Evolutionary conservation across 2,888 invertebrate species (phyloP), one percentile per base, ranked within the genome.

Genomic region (Diaperis boleti): DNA sequence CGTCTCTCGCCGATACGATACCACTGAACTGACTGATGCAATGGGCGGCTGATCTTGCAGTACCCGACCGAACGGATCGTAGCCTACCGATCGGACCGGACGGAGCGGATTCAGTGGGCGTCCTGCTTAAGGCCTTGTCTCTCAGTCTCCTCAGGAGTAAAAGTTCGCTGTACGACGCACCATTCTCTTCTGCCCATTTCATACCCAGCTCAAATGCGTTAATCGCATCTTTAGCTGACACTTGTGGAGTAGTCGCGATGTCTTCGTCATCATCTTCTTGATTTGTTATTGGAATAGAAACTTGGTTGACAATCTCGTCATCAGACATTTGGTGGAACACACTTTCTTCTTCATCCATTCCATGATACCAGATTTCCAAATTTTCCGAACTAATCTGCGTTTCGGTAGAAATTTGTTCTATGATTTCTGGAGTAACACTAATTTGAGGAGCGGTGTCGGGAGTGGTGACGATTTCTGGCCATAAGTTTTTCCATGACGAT

Each of bases 151-250:
- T 62, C 39, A 67, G 50, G 54, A 66, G 66, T 66, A 66, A 37
- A 67, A 66, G 59, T 68, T 64, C 50, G 41, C 57, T 62, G 56
- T 47, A 62, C 22, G 62, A 62, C 57, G 57, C 49, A 62, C 47
- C 20, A 20, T 20, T 20, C 62, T 47, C 54, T 65, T 66, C 62
- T 65, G 64, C 62, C 62, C 62, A 66, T 65, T 66, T 45, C 61
- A 74, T 68, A 73, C 72, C 69, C 56, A 75, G 69, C 69, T 74
- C 74, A 73, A 74, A 73, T n/a, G 69, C 61, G 59, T 67, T 69
- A 42, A 68, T 62, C 15, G 67, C 65, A 59, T 67, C 60, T 67
- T 67, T 15, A 49, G 55, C 65, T 67, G 57, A 50, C 56, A 65
- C 67, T 64, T 67, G 62, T 14, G 64, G 56, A 66, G 65, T 50